Conservation (phyloP, 2,113 vertebrate species). For the Apaloderma vittatum region DNA sequence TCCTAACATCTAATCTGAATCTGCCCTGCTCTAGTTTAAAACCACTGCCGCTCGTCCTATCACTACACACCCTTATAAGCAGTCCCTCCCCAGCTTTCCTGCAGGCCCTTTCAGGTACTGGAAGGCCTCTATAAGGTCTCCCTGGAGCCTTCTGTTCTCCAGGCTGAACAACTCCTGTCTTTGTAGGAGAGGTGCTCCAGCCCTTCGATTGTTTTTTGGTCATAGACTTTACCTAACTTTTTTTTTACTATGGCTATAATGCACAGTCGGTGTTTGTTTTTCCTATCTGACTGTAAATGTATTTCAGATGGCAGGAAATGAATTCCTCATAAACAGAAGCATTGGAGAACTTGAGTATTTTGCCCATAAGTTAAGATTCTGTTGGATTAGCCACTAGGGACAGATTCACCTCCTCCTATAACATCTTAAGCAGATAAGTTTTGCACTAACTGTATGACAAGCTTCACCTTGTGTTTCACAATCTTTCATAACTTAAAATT, state of each 20-base stretch:
- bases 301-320: conserved; percentile 31
- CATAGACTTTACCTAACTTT: not conserved
- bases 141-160: too few relatives aligned
- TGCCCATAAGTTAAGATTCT: not conserved
- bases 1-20: too few relatives aligned
- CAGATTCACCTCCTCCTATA: not conserved
- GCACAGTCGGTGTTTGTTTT: not conserved
- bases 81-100: too few relatives aligned
- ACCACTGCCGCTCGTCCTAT: too few relatives aligned
- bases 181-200: too few relatives aligned
- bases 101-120: too few relatives aligned
- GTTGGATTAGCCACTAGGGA: not conserved
- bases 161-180: too few relatives aligned
- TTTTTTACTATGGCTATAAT: not conserved
- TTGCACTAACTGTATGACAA: not conserved
- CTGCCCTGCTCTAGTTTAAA: too few relatives aligned
- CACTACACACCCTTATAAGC: too few relatives aligned
- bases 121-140: too few relatives aligned
- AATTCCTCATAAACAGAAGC: not conserved
- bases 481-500: not conserved
- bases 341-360: not conserved
- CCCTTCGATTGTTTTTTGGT: too few relatives aligned
- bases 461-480: not conserved
- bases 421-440: not conserved
- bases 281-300: not conserved